Evolutionary conservation across 1,140 invertebrate genomes (phyloP).

Genomic region (Papilio dardanus): DNA sequence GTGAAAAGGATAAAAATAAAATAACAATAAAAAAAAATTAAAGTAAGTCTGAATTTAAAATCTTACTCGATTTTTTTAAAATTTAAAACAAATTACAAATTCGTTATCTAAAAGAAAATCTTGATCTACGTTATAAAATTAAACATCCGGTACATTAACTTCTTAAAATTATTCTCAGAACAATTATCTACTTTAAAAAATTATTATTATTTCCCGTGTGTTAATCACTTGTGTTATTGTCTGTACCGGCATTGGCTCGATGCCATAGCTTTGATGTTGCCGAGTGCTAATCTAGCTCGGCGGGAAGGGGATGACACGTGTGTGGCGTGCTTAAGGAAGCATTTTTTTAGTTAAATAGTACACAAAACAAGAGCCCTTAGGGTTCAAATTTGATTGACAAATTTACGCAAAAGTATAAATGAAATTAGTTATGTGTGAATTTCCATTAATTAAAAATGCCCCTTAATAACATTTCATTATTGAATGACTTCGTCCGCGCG

Average conservation of each 20-base stretch:
- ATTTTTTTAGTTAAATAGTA: background rate
- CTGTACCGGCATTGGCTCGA: constrained; percentile 41
- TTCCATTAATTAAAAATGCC: no score
- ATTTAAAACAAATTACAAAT: background rate
- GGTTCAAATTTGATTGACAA: background rate
- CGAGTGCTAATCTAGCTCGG: constrained; percentile 41
- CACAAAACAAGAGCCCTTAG: background rate
- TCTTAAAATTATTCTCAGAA: background rate
- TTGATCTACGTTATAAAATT: background rate
- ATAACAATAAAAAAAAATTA: background rate
- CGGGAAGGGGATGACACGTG: constrained; percentile 22
- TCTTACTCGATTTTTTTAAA: background rate
- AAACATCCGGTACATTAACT: background rate
- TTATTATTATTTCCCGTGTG: constrained; percentile 3
- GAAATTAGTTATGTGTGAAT: no score
- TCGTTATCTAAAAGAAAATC: constrained; percentile 5
- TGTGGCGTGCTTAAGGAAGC: constrained; percentile 11
- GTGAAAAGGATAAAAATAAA: background rate
- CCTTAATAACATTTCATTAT: no score
- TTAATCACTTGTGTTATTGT: background rate
- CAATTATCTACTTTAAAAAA: background rate
- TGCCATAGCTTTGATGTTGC: constrained; percentile 53
- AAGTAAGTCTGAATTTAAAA: no score
- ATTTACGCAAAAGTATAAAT: no score
- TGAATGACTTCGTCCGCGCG: no score